Base-by-base conservation (phyloP, 2,888 invertebrate genomes). In the Tiliacea aurago region DNA sequence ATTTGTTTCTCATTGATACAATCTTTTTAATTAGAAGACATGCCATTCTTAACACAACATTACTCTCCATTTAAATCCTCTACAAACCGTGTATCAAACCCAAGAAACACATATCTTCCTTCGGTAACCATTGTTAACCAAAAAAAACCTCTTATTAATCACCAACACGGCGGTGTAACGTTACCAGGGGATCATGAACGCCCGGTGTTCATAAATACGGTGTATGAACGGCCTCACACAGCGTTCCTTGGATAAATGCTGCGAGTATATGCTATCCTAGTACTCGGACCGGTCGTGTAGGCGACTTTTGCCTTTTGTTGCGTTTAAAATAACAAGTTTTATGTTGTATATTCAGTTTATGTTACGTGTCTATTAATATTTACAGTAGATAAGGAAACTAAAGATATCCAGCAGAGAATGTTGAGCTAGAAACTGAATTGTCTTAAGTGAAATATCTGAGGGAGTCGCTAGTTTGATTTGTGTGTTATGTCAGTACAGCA, bases 171-270 rank as follows among this genome's bases (percentile, higher is more conserved):
- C 87, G 90, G 93, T 94, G 90, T 95, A 91, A 91, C 91, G 93
- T 94, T 94, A 93, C 93, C 86, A 91, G 92, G 93, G 90, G 89
- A 89, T 90, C 94, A 94, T 92, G 92, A 89, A 82, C 82, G 88
- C 78, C 88, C 86, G 92, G 94, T 93, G 94, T 93, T 93, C 95
- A 95, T 95, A 95, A 95, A 95, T 95, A 94, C 93, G 90, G 89
- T 90, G 91, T 92, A 93, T 93, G 94, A 91, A 88, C 87, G 95
- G 92, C 95, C 95, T 93, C 95, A 95, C 95, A 95, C 95, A 89
- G 92, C 90, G 95, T 86, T 88, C 89, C 90, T 90, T 90, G 91
- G 93, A 94, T 94, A 94, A 93, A 94, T 94, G 80, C 81, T 80
- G 67, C 64, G 33, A 73, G 84, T 74, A 74, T 80, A 80, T 84